phyloP scores from a whole-genome alignment of 2,797 vertebrate genomes.

The Cossypha polioptera region DNA sequence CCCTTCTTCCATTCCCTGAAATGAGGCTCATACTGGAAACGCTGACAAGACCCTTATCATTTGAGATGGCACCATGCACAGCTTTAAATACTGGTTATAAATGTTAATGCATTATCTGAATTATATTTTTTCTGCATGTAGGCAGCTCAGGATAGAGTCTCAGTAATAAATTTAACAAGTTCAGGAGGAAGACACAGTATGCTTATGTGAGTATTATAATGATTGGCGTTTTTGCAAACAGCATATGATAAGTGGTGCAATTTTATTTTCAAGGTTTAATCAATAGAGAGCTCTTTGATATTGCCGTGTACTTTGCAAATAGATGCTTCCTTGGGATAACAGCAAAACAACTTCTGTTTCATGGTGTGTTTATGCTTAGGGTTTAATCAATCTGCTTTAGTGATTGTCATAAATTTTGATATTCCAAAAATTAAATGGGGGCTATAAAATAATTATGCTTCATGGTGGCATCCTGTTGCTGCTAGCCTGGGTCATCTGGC shows the following conservation, averaged over 20 bases:
- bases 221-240: constrained; percentile 61
- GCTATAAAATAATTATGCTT: neutral
- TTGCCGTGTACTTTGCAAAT: constrained; percentile 24
- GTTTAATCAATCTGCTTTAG: constrained; percentile 11
- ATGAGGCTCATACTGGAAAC: neutral
- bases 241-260: constrained; percentile 32
- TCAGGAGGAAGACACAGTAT: neutral
- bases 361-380: neutral
- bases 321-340: constrained; percentile 16
- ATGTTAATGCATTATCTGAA: constrained; percentile 54
- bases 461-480: neutral
- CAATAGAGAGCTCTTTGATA: constrained; percentile 49
- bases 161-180: constrained; percentile 38
- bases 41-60: constrained; percentile 37
- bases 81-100: constrained; percentile 55
- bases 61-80: constrained; percentile 7
- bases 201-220: constrained; percentile 51
- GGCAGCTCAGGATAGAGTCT: constrained; percentile 19
- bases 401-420: neutral
- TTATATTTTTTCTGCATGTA: constrained; percentile 42
- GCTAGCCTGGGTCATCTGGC: neutral
- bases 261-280: constrained; percentile 68
- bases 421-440: neutral
- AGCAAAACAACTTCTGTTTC: constrained; percentile 20
- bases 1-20: neutral